phyloP scores from a whole-genome alignment of 1,140 invertebrate species.

The Ctenoplectra terminalis region DNA sequence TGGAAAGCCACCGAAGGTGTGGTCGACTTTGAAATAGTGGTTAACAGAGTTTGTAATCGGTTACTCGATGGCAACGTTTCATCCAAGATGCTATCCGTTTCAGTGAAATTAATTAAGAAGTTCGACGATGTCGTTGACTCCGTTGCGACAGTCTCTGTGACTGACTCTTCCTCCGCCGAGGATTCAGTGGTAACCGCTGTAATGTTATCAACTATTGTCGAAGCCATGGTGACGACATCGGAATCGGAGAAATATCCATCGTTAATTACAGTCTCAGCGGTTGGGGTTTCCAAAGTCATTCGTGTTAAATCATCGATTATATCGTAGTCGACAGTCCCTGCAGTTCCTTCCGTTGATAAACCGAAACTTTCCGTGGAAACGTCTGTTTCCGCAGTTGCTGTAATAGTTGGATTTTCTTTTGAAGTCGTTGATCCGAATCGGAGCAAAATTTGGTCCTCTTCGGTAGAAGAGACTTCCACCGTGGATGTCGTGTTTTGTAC shows the following conservation, averaged over 20 bases:
- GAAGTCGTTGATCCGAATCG: background rate
- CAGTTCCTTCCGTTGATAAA: background rate
- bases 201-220: slow-evolving; percentile 31
- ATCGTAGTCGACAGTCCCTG: background rate
- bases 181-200: background rate
- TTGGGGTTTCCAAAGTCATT: slow-evolving; percentile 15
- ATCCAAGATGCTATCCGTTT: background rate
- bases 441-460: slow-evolving; percentile 1
- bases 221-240: background rate
- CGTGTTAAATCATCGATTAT: background rate
- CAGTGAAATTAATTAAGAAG: background rate
- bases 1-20: background rate
- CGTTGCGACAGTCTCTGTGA: background rate
- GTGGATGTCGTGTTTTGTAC: slow-evolving; percentile 27
- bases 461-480: slow-evolving; percentile 10
- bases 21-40: background rate
- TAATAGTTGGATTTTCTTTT: background rate
- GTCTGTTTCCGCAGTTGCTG: background rate
- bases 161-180: background rate
- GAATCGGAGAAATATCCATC: background rate
- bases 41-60: background rate
- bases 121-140: slow-evolving; percentile 38
- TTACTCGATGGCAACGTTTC: slow-evolving; percentile 14
- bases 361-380: slow-evolving; percentile 8
- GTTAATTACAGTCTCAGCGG: background rate